A percentile compares a stretch with the other conserved stretches of the same genome.
Conservation (phyloP, 2,797 vertebrate genomes). For the Champsocephalus gunnari region DNA sequence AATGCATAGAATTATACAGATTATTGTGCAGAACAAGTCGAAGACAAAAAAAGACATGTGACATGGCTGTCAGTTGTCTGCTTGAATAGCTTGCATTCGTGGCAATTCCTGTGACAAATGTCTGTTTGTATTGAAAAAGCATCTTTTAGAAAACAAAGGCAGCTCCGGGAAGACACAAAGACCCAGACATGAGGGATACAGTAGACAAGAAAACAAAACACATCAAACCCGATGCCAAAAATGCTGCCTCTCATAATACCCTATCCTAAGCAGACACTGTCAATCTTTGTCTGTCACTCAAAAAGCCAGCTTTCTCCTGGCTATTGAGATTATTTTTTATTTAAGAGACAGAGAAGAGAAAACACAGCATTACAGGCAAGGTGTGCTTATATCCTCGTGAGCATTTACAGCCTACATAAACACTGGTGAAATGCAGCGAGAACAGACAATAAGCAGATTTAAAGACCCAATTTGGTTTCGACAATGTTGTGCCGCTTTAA, state of each 20-base stretch:
- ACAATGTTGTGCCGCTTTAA: slow-evolving; percentile 60
- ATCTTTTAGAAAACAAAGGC: slow-evolving; percentile 13
- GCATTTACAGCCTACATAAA: slow-evolving; percentile 35
- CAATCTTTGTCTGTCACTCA: slow-evolving; percentile 52
- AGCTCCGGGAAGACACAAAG: slow-evolving; percentile 48
- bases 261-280: slow-evolving; percentile 46
- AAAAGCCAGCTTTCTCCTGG: slow-evolving; percentile 21
- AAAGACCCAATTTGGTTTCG: slow-evolving; percentile 46
- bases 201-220: slow-evolving; percentile 57
- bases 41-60: slow-evolving; percentile 29
- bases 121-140: slow-evolving; percentile 49
- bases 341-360: background rate
- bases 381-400: background rate
- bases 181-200: slow-evolving; percentile 25
- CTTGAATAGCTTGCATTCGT: slow-evolving; percentile 37
- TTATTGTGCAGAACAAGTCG: slow-evolving; percentile 12
- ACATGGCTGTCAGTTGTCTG: slow-evolving; percentile 41
- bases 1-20: background rate
- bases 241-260: slow-evolving; percentile 27
- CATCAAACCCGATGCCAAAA: slow-evolving; percentile 53
- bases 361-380: slow-evolving; percentile 14
- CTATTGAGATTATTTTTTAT: slow-evolving; percentile 15
- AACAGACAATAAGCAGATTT: slow-evolving; percentile 51
- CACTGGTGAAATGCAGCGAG: slow-evolving; percentile 3
- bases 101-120: slow-evolving; percentile 36